phyloP scores from a whole-genome alignment of 2,888 invertebrate species.

The Trachelus tabidus region DNA sequence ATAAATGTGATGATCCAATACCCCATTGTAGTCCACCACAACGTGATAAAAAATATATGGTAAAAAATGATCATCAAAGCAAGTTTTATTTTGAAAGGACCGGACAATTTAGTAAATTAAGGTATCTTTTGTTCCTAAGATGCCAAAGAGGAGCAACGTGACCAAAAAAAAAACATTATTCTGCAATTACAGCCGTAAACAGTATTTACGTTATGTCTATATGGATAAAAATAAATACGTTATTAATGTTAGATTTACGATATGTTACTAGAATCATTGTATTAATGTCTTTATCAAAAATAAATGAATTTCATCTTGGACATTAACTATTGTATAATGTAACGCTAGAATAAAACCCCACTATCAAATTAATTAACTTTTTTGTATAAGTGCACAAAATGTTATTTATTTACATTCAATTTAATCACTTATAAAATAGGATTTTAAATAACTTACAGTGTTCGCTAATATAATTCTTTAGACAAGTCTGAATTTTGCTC shows the following conservation, averaged over 20 bases:
- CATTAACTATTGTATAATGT: not conserved
- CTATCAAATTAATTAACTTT: conserved; percentile 2
- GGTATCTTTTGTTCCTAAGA: conserved; percentile 4
- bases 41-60: not conserved
- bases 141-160: conserved; percentile 3
- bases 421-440: not conserved
- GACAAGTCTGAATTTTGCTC: not conserved
- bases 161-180: not conserved
- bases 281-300: not conserved
- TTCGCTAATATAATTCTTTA: not conserved
- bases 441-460: not conserved
- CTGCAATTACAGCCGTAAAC: not conserved
- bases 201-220: not conserved
- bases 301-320: not conserved
- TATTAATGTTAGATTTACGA: not conserved
- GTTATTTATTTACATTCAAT: conserved; percentile 3
- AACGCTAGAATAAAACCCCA: not conserved
- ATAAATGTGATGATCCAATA: not conserved
- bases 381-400: not conserved
- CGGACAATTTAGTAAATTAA: not conserved
- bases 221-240: not conserved
- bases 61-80: not conserved
- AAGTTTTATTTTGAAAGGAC: conserved; percentile 18
- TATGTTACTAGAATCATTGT: not conserved
- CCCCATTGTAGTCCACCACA: not conserved